Percentiles rank a stretch among this genome's conserved stretches.
These are phyloP conservation scores for Holotrichia oblita DNA, from an alignment of 1,140 invertebrate genomes.

Conservation along the genomic window DNA sequence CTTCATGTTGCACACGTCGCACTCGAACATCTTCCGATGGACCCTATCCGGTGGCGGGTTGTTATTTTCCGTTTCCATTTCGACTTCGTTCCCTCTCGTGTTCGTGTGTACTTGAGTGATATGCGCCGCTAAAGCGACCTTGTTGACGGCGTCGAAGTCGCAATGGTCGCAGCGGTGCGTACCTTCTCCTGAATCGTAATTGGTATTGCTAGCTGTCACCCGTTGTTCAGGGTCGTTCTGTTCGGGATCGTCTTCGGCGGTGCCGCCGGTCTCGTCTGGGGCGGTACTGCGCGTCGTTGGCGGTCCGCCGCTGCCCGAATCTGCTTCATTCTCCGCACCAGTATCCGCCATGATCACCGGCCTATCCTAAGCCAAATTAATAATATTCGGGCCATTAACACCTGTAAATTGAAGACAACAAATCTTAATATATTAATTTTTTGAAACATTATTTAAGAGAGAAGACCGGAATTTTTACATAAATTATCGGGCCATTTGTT, in stretches of 20 bases:
- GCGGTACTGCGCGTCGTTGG: slow-evolving; percentile 41
- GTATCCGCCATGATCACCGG: slow-evolving; percentile 61
- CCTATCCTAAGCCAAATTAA: slow-evolving; percentile 42
- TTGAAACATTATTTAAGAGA: too few species aligned
- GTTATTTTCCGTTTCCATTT: slow-evolving; percentile 58
- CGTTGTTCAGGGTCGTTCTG: slow-evolving; percentile 58
- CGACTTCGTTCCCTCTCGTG: slow-evolving; percentile 62
- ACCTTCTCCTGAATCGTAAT: slow-evolving; percentile 70
- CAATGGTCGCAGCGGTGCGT: slow-evolving; percentile 72
- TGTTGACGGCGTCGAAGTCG: slow-evolving; percentile 73
- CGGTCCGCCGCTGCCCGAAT: slow-evolving; percentile 58
- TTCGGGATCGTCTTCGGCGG: slow-evolving; percentile 57
- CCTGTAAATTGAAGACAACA: too few species aligned
- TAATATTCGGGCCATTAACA: slow-evolving; percentile 36
- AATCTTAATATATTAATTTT: too few species aligned
- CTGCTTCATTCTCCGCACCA: slow-evolving; percentile 60
- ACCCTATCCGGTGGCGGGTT: slow-evolving; percentile 61
- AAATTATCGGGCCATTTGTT: too few species aligned
- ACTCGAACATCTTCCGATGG: slow-evolving; percentile 88
- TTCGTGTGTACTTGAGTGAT: slow-evolving; percentile 66
- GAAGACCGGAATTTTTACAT: too few species aligned
- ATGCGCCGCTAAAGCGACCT: slow-evolving; percentile 69
- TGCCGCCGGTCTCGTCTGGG: slow-evolving; percentile 42
- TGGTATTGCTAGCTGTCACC: slow-evolving; percentile 66
- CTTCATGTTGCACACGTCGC: slow-evolving; percentile 94